These are phyloP conservation scores for Elgaria multicarinata DNA, from an alignment of 2,113 vertebrate species.

Conservation along the genomic window DNA sequence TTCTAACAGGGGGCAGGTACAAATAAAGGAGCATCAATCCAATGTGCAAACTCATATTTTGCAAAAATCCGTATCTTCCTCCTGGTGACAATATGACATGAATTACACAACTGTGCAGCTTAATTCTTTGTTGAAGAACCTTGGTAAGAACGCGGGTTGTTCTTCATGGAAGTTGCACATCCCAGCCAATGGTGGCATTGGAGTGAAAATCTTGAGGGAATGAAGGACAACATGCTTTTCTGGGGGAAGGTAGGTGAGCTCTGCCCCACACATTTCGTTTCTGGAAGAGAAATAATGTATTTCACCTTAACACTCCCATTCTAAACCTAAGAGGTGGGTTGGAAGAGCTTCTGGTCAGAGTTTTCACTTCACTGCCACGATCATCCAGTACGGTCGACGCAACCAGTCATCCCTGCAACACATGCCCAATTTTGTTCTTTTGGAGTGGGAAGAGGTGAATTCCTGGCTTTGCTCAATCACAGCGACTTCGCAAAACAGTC, in stretches of 20 bases:
- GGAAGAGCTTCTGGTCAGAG: too few relatives aligned
- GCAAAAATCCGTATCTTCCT: rapidly evolving
- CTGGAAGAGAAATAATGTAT: not conserved
- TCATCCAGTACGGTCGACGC: not conserved
- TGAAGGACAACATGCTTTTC: too few relatives aligned
- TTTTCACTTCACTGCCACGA: too few relatives aligned
- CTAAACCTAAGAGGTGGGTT: not conserved
- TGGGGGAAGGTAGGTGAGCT: not conserved
- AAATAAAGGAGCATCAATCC: not conserved
- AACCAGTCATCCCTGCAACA: not conserved
- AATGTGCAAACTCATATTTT: not conserved
- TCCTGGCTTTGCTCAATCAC: not conserved
- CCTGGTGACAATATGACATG: not conserved
- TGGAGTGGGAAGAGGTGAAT: not conserved
- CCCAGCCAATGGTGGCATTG: not conserved
- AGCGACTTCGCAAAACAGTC: not conserved
- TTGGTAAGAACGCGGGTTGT: not conserved
- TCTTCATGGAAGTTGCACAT: not conserved
- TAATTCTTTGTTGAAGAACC: rapidly evolving
- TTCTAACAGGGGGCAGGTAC: not conserved
- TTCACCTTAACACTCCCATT: not conserved
- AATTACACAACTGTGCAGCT: rapidly evolving
- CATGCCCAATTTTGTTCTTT: not conserved
- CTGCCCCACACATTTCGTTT: not conserved
- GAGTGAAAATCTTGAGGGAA: not conserved